phyloP scores from a whole-genome alignment of 2,888 invertebrate species.

The Palloptera scutellata region DNA sequence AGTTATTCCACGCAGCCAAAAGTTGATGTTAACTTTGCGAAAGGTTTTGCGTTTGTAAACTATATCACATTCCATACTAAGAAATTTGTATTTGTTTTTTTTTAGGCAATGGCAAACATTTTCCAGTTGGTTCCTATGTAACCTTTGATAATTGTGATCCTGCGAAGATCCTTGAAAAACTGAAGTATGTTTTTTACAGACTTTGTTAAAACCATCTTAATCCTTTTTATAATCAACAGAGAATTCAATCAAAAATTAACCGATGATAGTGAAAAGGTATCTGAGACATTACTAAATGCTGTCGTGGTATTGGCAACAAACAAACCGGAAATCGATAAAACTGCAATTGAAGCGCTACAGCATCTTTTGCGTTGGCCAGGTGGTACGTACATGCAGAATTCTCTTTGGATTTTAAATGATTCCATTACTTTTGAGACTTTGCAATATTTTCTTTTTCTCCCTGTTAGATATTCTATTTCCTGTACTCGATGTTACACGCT shows the following conservation, averaged over 20 bases:
- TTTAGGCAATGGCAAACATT: slow-evolving; percentile 55
- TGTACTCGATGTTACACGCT: slow-evolving; percentile 83
- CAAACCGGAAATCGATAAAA: slow-evolving; percentile 54
- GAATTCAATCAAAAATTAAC: slow-evolving; percentile 75
- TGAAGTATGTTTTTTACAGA: slow-evolving; percentile 60
- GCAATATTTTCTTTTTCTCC: background rate
- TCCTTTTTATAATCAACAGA: slow-evolving; percentile 40
- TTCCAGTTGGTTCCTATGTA: slow-evolving; percentile 66
- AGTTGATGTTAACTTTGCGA: slow-evolving; percentile 53
- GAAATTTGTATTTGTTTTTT: slow-evolving; percentile 12
- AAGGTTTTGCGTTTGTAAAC: slow-evolving; percentile 28
- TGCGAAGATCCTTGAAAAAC: slow-evolving; percentile 76
- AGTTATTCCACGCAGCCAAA: slow-evolving; percentile 64
- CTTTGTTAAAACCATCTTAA: background rate
- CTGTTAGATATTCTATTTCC: slow-evolving; percentile 82
- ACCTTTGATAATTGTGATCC: slow-evolving; percentile 83
- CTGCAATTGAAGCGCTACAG: slow-evolving; percentile 62
- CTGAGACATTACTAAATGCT: slow-evolving; percentile 54
- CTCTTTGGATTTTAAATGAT: background rate
- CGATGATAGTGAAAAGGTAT: slow-evolving; percentile 46
- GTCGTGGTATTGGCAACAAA: slow-evolving; percentile 72
- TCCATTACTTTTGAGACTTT: slow-evolving; percentile 22
- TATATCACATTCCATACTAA: background rate
- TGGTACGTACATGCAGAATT: slow-evolving; percentile 42
- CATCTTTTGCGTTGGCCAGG: slow-evolving; percentile 59